Conservation (phyloP, 2,888 invertebrate species). For the Cataglyphis rosenhaueri region DNA sequence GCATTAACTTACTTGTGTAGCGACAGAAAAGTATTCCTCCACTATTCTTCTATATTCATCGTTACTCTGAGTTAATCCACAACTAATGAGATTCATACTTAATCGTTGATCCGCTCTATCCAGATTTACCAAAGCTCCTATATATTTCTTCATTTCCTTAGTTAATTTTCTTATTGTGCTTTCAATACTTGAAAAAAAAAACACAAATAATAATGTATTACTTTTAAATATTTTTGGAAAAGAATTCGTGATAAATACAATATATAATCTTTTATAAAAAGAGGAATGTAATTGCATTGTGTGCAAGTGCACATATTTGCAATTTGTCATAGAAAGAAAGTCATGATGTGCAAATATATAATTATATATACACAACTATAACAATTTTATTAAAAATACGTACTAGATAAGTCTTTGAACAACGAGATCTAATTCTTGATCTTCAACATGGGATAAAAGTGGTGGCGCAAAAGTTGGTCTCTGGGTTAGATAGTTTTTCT, state of each 20-base stretch:
- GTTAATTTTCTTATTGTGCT: slow-evolving; percentile 82
- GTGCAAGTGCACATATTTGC: not conserved
- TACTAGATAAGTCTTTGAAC: slow-evolving; percentile 84
- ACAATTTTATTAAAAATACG: slow-evolving; percentile 47
- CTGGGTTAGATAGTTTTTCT: slow-evolving; percentile 79
- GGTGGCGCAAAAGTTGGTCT: slow-evolving; percentile 82
- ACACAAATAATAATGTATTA: not conserved
- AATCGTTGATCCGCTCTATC: slow-evolving; percentile 84
- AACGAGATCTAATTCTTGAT: slow-evolving; percentile 82
- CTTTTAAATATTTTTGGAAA: slow-evolving; percentile 3
- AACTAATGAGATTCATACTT: slow-evolving; percentile 83
- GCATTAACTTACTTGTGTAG: slow-evolving; percentile 79
- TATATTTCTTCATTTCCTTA: slow-evolving; percentile 84
- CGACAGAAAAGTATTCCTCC: slow-evolving; percentile 86
- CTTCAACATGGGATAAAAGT: slow-evolving; percentile 80
- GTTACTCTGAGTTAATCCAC: slow-evolving; percentile 83
- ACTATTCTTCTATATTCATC: slow-evolving; percentile 84
- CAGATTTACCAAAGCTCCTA: slow-evolving; percentile 79
- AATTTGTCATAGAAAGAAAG: not conserved
- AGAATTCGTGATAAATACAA: not conserved
- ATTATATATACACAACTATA: not conserved
- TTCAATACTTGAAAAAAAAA: slow-evolving; percentile 78
- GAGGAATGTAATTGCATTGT: not conserved
- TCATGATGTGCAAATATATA: not conserved
- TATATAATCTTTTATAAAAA: not conserved